Percentiles rank a stretch among this genome's conserved stretches.
phyloP scores from a whole-genome alignment of 1,140 invertebrate species.

The Lordiphosa mommai region DNA sequence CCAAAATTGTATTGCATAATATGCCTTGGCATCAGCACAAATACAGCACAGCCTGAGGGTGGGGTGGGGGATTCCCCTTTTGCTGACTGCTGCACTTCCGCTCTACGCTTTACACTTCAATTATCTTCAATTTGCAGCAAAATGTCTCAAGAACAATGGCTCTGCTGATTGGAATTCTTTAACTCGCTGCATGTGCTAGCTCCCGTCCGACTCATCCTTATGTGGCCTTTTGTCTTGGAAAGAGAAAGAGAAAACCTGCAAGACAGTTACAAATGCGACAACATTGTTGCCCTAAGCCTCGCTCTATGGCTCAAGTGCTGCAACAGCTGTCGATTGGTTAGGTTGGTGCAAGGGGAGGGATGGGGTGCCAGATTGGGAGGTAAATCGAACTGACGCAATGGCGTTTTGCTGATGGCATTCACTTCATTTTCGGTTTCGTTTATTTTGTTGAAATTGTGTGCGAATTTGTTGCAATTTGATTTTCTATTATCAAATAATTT shows the following conservation, averaged over 20 bases:
- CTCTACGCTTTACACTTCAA: slow-evolving; percentile 73
- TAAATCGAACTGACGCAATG: slow-evolving; percentile 64
- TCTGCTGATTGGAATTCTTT: slow-evolving; percentile 75
- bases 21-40: slow-evolving; percentile 56
- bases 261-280: slow-evolving; percentile 75
- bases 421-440: slow-evolving; percentile 50
- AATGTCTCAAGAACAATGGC: slow-evolving; percentile 76
- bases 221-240: slow-evolving; percentile 8
- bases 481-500: slow-evolving; percentile 74
- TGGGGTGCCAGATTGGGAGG: not conserved
- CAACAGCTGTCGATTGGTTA: slow-evolving; percentile 34
- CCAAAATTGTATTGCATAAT: slow-evolving; percentile 72
- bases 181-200: slow-evolving; percentile 64
- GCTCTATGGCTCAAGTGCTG: slow-evolving; percentile 30
- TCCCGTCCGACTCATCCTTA: not conserved
- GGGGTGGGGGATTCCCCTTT: slow-evolving; percentile 6
- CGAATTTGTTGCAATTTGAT: slow-evolving; percentile 75
- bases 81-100: slow-evolving; percentile 74
- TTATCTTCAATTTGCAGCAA: slow-evolving; percentile 73
- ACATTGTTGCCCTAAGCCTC: slow-evolving; percentile 58
- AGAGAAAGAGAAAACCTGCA: slow-evolving; percentile 36
- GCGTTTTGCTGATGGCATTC: slow-evolving; percentile 64
- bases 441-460: slow-evolving; percentile 73
- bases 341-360: not conserved
- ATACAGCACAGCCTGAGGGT: not conserved